phyloP scores from a whole-genome alignment of 2,797 vertebrate species.

The Valencia hispanica region DNA sequence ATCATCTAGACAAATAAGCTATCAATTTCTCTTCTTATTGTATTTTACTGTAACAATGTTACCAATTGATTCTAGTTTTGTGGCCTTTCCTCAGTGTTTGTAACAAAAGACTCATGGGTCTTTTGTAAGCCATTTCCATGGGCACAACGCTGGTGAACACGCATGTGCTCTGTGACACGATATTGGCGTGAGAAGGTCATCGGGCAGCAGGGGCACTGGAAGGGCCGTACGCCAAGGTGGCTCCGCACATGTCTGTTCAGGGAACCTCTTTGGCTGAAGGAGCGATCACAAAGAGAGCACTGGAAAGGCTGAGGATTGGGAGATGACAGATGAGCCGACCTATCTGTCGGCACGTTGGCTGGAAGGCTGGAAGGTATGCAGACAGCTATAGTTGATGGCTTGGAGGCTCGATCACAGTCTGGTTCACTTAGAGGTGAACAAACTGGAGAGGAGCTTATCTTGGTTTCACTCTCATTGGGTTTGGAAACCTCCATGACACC shows the following conservation, averaged over 20 bases:
- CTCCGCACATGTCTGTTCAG: constrained; percentile 81
- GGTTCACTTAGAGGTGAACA: constrained; percentile 21
- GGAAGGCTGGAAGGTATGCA: constrained; percentile 37
- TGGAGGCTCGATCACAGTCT: constrained; percentile 14
- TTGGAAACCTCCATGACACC: background rate
- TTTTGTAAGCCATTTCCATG: constrained; percentile 45
- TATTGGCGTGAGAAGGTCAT: constrained; percentile 84
- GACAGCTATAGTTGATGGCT: constrained; percentile 49
- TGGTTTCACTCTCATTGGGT: constrained; percentile 9
- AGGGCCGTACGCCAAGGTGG: constrained; percentile 80
- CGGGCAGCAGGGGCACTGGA: constrained; percentile 77
- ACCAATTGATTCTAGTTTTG: constrained; percentile 5
- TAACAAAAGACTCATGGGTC: constrained; percentile 29
- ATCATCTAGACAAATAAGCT: background rate
- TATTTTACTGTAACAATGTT: background rate
- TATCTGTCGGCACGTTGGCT: constrained; percentile 28
- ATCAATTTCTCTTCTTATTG: background rate
- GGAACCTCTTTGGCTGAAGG: constrained; percentile 81
- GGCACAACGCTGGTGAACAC: constrained; percentile 73
- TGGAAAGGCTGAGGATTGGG: constrained; percentile 63
- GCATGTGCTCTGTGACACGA: constrained; percentile 81
- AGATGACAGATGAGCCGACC: constrained; percentile 38
- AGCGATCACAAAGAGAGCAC: constrained; percentile 76
- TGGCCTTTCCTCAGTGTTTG: constrained; percentile 1
- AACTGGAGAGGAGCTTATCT: constrained; percentile 9